Conservation (phyloP, 30 jellyfish, hydroid and myxozoan species). For the Euphysa ruthae region DNA sequence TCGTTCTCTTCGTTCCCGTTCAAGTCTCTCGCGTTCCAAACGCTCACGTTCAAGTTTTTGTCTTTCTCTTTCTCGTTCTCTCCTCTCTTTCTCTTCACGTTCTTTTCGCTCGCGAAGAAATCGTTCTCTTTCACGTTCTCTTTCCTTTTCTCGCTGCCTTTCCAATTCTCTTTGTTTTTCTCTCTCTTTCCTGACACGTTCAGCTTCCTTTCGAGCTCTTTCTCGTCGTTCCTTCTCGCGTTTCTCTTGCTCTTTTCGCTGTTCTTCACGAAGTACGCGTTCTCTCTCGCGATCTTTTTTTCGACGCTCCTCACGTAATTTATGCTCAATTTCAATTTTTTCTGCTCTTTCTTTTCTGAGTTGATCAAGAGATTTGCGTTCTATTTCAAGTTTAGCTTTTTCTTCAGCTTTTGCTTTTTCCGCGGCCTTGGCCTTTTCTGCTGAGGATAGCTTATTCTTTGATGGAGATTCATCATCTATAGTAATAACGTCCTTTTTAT, state of each 20-base stretch:
- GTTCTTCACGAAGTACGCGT: slow-evolving; percentile 66
- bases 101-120: slow-evolving; percentile 57
- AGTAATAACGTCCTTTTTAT: neutral
- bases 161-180: slow-evolving; percentile 74
- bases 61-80: slow-evolving; percentile 71
- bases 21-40: slow-evolving; percentile 56
- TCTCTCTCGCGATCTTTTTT: slow-evolving; percentile 72
- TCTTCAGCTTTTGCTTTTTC: slow-evolving; percentile 4
- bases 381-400: neutral
- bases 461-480: slow-evolving; percentile 4
- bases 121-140: slow-evolving; percentile 80
- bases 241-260: slow-evolving; percentile 71
- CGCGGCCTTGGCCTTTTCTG: neutral
- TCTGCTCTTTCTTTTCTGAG: slow-evolving; percentile 54
- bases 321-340: slow-evolving; percentile 40
- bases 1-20: slow-evolving; percentile 68
- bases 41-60: slow-evolving; percentile 76
- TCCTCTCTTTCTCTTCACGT: slow-evolving; percentile 70
- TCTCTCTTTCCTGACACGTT: slow-evolving; percentile 61
- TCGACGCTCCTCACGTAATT: slow-evolving; percentile 62
- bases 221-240: slow-evolving; percentile 84
- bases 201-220: slow-evolving; percentile 85
- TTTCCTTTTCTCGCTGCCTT: slow-evolving; percentile 51
- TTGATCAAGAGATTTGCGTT: slow-evolving; percentile 17
- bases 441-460: slow-evolving; percentile 19